These are phyloP conservation scores for Siphonodentalium dalli DNA, from an alignment of 2,888 invertebrate species.

Conservation along the genomic window DNA sequence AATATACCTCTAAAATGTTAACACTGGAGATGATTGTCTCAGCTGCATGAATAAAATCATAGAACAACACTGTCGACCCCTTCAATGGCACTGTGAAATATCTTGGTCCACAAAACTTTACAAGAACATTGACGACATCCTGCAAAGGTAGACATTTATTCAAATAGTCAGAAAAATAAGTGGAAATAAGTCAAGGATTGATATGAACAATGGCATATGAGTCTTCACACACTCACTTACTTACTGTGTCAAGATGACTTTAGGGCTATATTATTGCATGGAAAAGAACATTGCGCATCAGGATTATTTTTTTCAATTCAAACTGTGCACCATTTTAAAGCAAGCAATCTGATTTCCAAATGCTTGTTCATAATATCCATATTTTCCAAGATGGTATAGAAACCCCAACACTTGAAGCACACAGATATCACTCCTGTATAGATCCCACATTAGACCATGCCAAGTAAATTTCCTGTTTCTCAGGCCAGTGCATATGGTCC, in stretches of 20 bases:
- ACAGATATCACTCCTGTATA: too few species aligned
- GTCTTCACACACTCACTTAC: neutral
- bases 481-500: too few species aligned
- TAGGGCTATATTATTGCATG: slow-evolving; percentile 7
- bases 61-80: slow-evolving; percentile 83
- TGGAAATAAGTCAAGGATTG: neutral
- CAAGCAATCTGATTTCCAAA: too few species aligned
- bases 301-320: too few species aligned
- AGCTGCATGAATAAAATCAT: slow-evolving; percentile 90
- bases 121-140: slow-evolving; percentile 78
- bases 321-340: too few species aligned
- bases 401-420: too few species aligned
- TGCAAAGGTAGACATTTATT: slow-evolving; percentile 61
- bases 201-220: neutral
- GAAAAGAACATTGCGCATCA: too few species aligned
- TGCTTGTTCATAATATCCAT: too few species aligned
- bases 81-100: slow-evolving; percentile 87
- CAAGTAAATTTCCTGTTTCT: too few species aligned
- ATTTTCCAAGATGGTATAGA: too few species aligned
- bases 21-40: slow-evolving; percentile 83
- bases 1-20: slow-evolving; percentile 70
- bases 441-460: too few species aligned
- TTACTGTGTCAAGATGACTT: slow-evolving; percentile 2
- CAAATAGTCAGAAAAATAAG: neutral
- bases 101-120: slow-evolving; percentile 82